Conservation (phyloP, 1,140 invertebrate species). For the Trichogramma pretiosum region DNA sequence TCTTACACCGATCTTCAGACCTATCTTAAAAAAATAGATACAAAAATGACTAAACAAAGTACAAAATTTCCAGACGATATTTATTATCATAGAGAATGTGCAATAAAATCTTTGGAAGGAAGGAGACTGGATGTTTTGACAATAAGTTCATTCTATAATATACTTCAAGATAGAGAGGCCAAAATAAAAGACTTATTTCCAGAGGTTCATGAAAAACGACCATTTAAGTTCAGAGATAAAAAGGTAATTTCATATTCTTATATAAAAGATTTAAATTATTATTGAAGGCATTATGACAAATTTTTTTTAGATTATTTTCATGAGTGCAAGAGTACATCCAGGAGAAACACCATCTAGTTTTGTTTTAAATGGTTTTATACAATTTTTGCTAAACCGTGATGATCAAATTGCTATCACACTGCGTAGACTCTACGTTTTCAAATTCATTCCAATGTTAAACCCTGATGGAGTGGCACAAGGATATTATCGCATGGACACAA, state of each 20-base stretch:
- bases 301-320: slow-evolving; percentile 61
- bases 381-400: slow-evolving; percentile 63
- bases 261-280: not conserved
- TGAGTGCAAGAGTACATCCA: slow-evolving; percentile 85
- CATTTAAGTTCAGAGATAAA: slow-evolving; percentile 65
- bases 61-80: slow-evolving; percentile 53
- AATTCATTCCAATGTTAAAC: slow-evolving; percentile 87
- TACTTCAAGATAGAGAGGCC: slow-evolving; percentile 60
- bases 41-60: slow-evolving; percentile 34
- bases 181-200: slow-evolving; percentile 72
- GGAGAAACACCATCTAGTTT: slow-evolving; percentile 91
- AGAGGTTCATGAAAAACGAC: slow-evolving; percentile 53
- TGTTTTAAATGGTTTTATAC: slow-evolving; percentile 85
- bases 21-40: slow-evolving; percentile 42
- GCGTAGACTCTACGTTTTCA: slow-evolving; percentile 77
- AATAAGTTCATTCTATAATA: slow-evolving; percentile 74
- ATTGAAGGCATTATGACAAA: not conserved
- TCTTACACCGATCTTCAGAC: slow-evolving; percentile 75
- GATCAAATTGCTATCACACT: slow-evolving; percentile 66
- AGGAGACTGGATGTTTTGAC: slow-evolving; percentile 79
- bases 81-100: slow-evolving; percentile 78
- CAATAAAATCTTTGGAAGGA: slow-evolving; percentile 74
- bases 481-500: slow-evolving; percentile 81
- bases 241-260: slow-evolving; percentile 46
- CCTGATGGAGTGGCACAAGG: slow-evolving; percentile 85